Percentiles rank a stretch among this genome's conserved stretches.
Conservation (phyloP, 2,797 vertebrate genomes). For the Girardinus metallicus region DNA sequence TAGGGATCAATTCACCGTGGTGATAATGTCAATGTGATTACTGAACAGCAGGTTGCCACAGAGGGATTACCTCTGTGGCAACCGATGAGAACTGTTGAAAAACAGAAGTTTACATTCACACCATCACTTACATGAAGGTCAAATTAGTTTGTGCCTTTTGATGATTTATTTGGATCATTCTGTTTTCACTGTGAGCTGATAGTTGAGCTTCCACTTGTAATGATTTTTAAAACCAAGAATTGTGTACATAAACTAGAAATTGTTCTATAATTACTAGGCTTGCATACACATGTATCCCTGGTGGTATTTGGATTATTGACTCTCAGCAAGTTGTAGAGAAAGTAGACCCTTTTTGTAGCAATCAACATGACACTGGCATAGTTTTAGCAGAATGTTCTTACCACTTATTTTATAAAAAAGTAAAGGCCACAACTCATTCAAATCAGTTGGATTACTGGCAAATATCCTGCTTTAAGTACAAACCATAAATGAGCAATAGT, state of each 20-base stretch:
- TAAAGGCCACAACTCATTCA: background rate
- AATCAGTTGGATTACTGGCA: background rate
- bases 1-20: conserved; percentile 11
- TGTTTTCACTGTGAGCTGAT: background rate
- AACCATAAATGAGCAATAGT: background rate
- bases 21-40: conserved; percentile 52
- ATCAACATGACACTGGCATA: background rate
- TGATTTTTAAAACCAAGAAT: background rate
- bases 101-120: background rate
- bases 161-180: background rate
- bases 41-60: conserved; percentile 53
- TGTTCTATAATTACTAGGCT: background rate
- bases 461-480: background rate
- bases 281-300: background rate
- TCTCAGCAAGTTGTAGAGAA: background rate
- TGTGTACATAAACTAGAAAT: background rate
- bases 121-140: background rate
- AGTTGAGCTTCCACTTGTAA: background rate
- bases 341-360: background rate
- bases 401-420: background rate
- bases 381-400: background rate
- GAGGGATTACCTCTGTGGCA: conserved; percentile 11
- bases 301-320: background rate
- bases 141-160: background rate
- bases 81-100: too few species aligned